Evolutionary conservation across 2,888 invertebrate genomes (phyloP), one percentile per base, ranked within the genome.

Genomic region (Stenoptilia bipunctidactyla): DNA sequence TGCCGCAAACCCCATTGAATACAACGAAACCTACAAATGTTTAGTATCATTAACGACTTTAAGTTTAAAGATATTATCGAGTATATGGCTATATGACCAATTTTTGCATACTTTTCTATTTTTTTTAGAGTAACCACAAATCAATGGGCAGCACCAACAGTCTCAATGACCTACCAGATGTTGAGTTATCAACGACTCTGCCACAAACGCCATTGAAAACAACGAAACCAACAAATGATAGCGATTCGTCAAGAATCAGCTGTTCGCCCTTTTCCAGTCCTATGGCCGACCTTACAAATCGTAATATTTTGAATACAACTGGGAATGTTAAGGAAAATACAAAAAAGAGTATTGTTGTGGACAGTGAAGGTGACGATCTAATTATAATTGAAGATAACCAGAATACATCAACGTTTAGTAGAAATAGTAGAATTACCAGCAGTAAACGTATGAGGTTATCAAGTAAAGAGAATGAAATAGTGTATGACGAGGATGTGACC

Each of bases 201-300:
- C 44, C 43, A 3, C 48, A 59, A 15, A 41, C 43, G 3, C 5
- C 5, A 9, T 12, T 10, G 10, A n/a, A 3, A 10, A 8, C 30
- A n/a, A 3, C 10, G 12, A 4, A 13, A 12, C 6, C 13, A 12
- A 2, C 2, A 9, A 34, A 34, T 4, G 9, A 2, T 14, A 5
- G 13, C 13, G 53, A 66, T 36, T 46, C 51, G 6, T 71, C 75
- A 0, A 59, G 47, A 46, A 37, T 76, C 3, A 56, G 65, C 1
- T 75, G 79, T 41, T 80, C 79, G 1, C 76, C 80, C 0, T 66
- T 80, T 47, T 45, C 55, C 0, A 80, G 73, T 30, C 74, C 79
- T 0, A n/a, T n/a, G n/a, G n/a, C n/a, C n/a, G n/a, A n/a, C n/a
- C n/a, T n/a, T n/a, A n/a, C n/a, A n/a, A n/a, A n/a, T n/a, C n/a